A percentile compares a stretch with the other conserved stretches of the same genome.
Evolutionary conservation across 37 sponge, comb jelly and placozoan species (phyloP).

Genomic region (Spongia lamella): DNA sequence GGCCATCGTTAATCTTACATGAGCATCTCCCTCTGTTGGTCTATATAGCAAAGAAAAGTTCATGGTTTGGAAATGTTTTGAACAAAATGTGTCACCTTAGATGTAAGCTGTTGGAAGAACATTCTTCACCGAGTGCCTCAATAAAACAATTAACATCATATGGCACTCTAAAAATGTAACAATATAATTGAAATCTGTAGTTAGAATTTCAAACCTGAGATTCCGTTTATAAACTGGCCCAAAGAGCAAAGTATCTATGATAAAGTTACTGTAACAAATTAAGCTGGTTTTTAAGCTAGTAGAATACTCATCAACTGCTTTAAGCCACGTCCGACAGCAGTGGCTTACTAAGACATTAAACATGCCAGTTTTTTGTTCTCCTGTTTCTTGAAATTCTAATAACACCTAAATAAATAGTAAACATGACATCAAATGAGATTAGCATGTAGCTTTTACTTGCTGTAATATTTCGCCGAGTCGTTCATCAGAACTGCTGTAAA

Average conservation of each 20-base stretch:
- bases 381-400: slow-evolving; percentile 31
- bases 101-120: slow-evolving; percentile 19
- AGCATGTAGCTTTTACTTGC: slow-evolving; percentile 4
- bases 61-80: neutral
- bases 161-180: slow-evolving; percentile 10
- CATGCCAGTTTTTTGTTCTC: slow-evolving; percentile 32
- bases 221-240: slow-evolving; percentile 66
- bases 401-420: neutral
- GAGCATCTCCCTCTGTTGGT: slow-evolving; percentile 17
- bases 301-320: neutral
- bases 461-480: slow-evolving; percentile 10
- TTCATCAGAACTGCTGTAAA: neutral
- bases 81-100: slow-evolving; percentile 21
- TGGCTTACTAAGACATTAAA: slow-evolving; percentile 44
- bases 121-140: slow-evolving; percentile 21
- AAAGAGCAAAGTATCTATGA: slow-evolving; percentile 43
- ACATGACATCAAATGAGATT: neutral
- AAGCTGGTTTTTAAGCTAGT: slow-evolving; percentile 16
- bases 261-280: slow-evolving; percentile 11
- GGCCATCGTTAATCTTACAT: slow-evolving; percentile 39
- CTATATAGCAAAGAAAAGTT: slow-evolving; percentile 10
- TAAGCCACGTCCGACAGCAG: slow-evolving; percentile 39
- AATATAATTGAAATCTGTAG: neutral
- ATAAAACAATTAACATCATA: slow-evolving; percentile 49
- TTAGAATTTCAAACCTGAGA: slow-evolving; percentile 33